Conservation (phyloP, 2,797 vertebrate genomes). For the Sphaeramia orbicularis region DNA sequence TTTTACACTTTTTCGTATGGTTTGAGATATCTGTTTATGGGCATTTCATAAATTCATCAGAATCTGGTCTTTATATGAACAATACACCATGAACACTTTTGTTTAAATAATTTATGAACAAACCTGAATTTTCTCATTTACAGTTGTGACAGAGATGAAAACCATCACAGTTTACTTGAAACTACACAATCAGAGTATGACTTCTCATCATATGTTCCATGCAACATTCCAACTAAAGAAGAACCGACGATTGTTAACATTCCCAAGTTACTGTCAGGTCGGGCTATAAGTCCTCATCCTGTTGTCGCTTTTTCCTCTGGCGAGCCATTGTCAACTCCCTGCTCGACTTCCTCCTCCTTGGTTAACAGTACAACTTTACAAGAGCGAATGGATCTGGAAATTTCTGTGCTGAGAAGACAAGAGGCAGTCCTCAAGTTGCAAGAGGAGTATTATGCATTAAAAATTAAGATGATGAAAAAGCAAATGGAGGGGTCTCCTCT, state of each 20-base stretch:
- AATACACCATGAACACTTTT: neutral
- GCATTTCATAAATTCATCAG: no score
- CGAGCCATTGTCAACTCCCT: constrained; percentile 31
- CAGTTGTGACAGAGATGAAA: constrained; percentile 47
- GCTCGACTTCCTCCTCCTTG: constrained; percentile 25
- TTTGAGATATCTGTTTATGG: no score
- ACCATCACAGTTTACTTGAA: constrained; percentile 12
- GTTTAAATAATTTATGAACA: neutral
- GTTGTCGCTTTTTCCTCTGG: constrained; percentile 12
- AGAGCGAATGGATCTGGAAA: constrained; percentile 66
- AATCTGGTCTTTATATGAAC: neutral
- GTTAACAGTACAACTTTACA: constrained; percentile 44
- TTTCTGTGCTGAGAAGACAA: constrained; percentile 72
- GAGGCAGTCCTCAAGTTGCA: constrained; percentile 73
- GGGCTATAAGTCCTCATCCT: constrained; percentile 13
- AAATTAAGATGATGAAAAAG: constrained; percentile 69
- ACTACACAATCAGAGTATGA: constrained; percentile 15
- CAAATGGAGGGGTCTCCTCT: constrained; percentile 44
- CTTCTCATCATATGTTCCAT: constrained; percentile 24
- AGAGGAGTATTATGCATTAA: constrained; percentile 76
- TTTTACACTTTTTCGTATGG: no score
- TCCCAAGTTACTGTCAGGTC: constrained; percentile 18
- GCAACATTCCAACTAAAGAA: constrained; percentile 32
- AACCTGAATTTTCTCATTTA: constrained; percentile 10
- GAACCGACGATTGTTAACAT: constrained; percentile 24